Conservation (phyloP, 2,888 invertebrate species). For the Limulus polyphemus region DNA sequence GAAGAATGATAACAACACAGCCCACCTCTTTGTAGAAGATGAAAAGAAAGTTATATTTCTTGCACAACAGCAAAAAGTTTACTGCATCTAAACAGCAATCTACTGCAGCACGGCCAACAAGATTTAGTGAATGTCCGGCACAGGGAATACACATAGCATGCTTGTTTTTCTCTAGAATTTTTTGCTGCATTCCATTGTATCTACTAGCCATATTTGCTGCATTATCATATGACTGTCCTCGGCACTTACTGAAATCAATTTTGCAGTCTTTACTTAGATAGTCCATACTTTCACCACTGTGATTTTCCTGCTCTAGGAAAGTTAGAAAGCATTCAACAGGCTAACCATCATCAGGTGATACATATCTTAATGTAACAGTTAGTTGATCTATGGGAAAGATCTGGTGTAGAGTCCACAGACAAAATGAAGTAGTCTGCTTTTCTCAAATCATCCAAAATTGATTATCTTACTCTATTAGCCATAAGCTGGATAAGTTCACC, state of each 20-base stretch:
- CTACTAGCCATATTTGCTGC: not conserved
- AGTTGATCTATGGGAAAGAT: slow-evolving; percentile 33
- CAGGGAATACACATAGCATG: not conserved
- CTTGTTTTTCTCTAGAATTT: not conserved
- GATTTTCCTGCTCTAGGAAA: not conserved
- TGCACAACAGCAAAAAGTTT: not conserved
- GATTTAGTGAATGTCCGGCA: slow-evolving; percentile 1
- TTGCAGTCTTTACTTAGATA: not conserved
- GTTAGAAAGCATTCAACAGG: slow-evolving; percentile 8
- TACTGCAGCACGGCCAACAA: slow-evolving; percentile 2
- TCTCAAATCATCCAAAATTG: slow-evolving; percentile 30
- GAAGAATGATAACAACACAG: too few species aligned
- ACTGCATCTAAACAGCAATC: not conserved
- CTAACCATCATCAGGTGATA: slow-evolving; percentile 11
- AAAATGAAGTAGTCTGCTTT: slow-evolving; percentile 23
- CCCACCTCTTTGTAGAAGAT: not conserved
- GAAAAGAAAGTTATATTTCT: not conserved
- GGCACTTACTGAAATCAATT: not conserved
- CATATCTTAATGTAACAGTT: slow-evolving; percentile 31
- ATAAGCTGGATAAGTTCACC: slow-evolving; percentile 32
- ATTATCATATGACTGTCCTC: not conserved
- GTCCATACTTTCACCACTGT: not conserved
- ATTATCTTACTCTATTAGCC: slow-evolving; percentile 27
- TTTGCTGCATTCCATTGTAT: not conserved
- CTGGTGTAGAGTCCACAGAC: slow-evolving; percentile 29